These are phyloP conservation scores for Drosophila subobscura DNA, from an alignment of 1,140 invertebrate species.

Conservation along the genomic window DNA sequence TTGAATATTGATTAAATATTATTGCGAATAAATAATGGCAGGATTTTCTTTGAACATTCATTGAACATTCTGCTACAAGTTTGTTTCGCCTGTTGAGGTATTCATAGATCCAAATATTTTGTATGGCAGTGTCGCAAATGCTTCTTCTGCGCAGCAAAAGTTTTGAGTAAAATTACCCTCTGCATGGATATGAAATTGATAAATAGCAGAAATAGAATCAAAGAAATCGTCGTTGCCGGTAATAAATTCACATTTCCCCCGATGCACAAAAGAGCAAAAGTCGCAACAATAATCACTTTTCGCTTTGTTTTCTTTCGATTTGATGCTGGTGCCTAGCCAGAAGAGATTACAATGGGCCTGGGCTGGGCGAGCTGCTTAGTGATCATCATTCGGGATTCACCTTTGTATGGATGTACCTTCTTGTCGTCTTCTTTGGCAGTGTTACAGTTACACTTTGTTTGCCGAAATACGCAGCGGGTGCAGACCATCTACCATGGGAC, in stretches of 20 bases:
- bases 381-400: constrained; percentile 47
- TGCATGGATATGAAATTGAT: constrained; percentile 5
- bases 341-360: constrained; percentile 34
- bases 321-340: constrained; percentile 37
- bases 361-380: background rate
- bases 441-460: constrained; percentile 66
- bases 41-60: too few relatives aligned
- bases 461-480: constrained; percentile 70
- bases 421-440: constrained; percentile 27
- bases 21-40: too few relatives aligned
- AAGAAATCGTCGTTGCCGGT: constrained; percentile 39
- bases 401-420: constrained; percentile 29
- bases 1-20: too few relatives aligned
- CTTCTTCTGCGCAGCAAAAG: too few relatives aligned
- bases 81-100: too few relatives aligned
- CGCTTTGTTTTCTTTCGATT: constrained; percentile 27
- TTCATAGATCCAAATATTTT: too few relatives aligned
- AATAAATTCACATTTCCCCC: constrained; percentile 58
- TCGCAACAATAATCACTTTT: constrained; percentile 65
- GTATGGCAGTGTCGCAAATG: too few relatives aligned
- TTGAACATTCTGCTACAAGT: too few relatives aligned
- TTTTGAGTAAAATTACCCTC: too few relatives aligned
- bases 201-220: constrained; percentile 13
- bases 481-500: constrained; percentile 38
- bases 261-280: constrained; percentile 51